phyloP scores from a whole-genome alignment of 1,140 invertebrate genomes.

The Phenacoccus solenopsis region DNA sequence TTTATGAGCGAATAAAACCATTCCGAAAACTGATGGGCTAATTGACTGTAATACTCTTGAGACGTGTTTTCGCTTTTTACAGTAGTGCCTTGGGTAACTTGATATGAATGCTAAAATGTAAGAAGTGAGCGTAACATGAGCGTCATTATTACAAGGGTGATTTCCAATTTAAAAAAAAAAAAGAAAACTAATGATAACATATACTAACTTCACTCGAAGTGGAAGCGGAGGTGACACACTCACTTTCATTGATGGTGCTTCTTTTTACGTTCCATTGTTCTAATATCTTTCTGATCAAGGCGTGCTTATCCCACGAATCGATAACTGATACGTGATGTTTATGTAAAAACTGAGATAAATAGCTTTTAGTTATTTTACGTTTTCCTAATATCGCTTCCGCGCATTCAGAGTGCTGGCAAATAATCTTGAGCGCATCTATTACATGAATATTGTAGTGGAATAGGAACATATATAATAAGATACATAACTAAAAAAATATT shows the following conservation, averaged over 20 bases:
- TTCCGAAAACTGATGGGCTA: slow-evolving; percentile 40
- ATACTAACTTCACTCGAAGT: background rate
- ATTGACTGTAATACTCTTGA: slow-evolving; percentile 30
- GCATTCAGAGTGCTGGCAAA: slow-evolving; percentile 34
- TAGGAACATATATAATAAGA: background rate
- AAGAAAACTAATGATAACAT: no score
- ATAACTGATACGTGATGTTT: slow-evolving; percentile 31
- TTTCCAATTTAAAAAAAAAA: no score
- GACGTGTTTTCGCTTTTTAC: no score
- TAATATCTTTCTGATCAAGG: slow-evolving; percentile 34
- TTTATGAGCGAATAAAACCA: slow-evolving; percentile 50
- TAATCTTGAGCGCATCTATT: slow-evolving; percentile 37
- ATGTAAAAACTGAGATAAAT: slow-evolving; percentile 38
- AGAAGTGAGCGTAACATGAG: no score
- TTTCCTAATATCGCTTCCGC: slow-evolving; percentile 34
- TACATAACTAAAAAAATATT: background rate
- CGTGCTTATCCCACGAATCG: slow-evolving; percentile 36
- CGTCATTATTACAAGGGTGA: no score
- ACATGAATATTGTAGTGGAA: slow-evolving; percentile 18
- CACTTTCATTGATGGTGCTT: background rate
- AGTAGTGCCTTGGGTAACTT: no score
- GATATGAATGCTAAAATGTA: no score
- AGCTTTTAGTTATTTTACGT: slow-evolving; percentile 35
- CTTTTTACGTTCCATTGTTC: slow-evolving; percentile 31
- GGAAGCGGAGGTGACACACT: background rate